Conservation (phyloP, 2,888 invertebrate species). For the Petrolisthes manimaculis region DNA sequence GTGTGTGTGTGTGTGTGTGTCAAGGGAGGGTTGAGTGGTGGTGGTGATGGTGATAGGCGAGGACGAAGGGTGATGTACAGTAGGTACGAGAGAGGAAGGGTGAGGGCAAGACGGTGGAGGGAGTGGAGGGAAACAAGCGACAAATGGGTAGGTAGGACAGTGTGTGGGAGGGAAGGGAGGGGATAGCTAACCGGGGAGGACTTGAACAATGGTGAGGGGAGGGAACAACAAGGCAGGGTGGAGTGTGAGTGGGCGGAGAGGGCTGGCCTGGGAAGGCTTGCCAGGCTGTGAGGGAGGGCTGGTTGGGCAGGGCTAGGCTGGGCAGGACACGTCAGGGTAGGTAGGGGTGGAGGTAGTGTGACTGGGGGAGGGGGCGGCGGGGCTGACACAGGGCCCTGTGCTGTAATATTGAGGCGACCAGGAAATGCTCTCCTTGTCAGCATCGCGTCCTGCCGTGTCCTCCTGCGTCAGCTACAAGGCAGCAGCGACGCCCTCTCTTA, state of each 20-base stretch:
- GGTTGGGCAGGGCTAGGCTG: not conserved
- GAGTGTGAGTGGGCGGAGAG: constrained; percentile 4
- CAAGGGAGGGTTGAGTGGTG: not conserved
- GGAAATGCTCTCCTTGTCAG: constrained; percentile 55
- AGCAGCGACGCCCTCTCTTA: constrained; percentile 34
- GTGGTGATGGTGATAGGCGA: not conserved
- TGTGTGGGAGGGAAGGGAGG: not conserved
- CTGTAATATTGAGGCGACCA: constrained; percentile 56
- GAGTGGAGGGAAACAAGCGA: not conserved
- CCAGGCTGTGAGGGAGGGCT: not conserved
- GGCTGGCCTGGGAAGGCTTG: no score
- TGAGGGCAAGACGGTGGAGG: constrained; percentile 2
- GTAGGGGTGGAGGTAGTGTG: constrained; percentile 14
- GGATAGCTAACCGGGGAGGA: constrained; percentile 6
- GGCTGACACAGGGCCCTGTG: constrained; percentile 43
- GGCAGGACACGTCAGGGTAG: not conserved
- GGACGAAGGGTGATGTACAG: not conserved
- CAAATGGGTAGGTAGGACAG: not conserved
- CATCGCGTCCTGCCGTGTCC: constrained; percentile 55
- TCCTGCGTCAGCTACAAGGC: constrained; percentile 46
- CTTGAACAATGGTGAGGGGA: not conserved
- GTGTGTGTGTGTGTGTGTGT: not conserved
- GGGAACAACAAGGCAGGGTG: not conserved
- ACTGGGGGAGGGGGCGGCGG: constrained; percentile 27
- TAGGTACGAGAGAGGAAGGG: not conserved